Conservation (phyloP, 2,113 vertebrate genomes). For the Seriola aureovittata region DNA sequence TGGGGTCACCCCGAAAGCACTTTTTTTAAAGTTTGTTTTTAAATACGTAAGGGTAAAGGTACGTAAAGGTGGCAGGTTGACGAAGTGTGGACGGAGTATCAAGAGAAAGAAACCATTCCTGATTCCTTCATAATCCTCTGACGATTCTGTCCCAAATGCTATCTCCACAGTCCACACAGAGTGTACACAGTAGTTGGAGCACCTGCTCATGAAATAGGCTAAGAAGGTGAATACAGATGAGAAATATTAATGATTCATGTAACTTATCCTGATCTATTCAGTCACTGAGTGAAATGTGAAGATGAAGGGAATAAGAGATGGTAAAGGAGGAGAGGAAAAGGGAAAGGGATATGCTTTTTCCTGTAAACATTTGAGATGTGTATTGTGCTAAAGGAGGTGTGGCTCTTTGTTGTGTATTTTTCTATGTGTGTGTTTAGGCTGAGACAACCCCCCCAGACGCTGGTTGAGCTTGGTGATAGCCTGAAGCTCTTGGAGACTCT, state of each 20-base stretch:
- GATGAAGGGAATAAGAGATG: neutral
- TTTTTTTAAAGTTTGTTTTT: too few relatives aligned
- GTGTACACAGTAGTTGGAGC: neutral
- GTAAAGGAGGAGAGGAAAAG: neutral
- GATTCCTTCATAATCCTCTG: too few relatives aligned
- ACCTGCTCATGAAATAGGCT: neutral
- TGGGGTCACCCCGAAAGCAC: too few relatives aligned
- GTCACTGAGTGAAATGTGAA: neutral
- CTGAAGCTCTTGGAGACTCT: conserved; percentile 86
- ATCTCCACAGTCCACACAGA: neutral
- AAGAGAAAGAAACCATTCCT: too few relatives aligned
- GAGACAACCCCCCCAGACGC: conserved; percentile 82
- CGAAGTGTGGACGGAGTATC: too few relatives aligned
- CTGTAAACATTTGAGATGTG: neutral
- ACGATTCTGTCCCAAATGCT: too few relatives aligned
- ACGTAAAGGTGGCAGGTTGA: too few relatives aligned
- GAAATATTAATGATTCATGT: neutral
- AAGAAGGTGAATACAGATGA: neutral
- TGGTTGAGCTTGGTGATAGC: conserved; percentile 85
- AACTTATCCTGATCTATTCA: neutral
- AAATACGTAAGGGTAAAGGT: too few relatives aligned
- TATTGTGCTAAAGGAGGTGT: neutral
- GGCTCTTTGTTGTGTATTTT: conserved; percentile 14
- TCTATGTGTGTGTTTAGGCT: conserved; percentile 80
- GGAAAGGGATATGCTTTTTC: neutral